These are phyloP conservation scores for Sturmia bella DNA, from an alignment of 2,888 invertebrate genomes.

Conservation along the genomic window DNA sequence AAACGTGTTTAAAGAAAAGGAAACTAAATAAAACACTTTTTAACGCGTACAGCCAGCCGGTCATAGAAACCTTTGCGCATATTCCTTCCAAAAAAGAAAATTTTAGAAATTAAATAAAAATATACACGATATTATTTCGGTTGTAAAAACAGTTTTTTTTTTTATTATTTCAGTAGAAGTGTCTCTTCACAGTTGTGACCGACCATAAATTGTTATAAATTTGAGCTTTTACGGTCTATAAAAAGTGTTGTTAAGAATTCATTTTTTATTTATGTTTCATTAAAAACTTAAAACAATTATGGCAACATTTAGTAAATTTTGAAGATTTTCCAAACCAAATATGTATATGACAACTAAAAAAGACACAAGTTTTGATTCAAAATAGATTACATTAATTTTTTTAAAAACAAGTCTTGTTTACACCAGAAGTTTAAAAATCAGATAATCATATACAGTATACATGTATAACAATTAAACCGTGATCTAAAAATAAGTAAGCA, in stretches of 20 bases:
- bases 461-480: slow-evolving; percentile 64
- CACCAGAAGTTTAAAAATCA: not conserved
- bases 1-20: slow-evolving; percentile 7
- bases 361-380: slow-evolving; percentile 49
- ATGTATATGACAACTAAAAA: slow-evolving; percentile 24
- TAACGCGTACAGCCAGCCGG: slow-evolving; percentile 55
- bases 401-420: slow-evolving; percentile 43
- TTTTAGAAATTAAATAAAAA: slow-evolving; percentile 15
- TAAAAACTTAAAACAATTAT: slow-evolving; percentile 54
- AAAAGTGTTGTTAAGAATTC: slow-evolving; percentile 36
- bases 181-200: slow-evolving; percentile 26
- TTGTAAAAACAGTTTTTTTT: not conserved
- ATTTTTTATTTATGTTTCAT: slow-evolving; percentile 4
- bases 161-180: not conserved
- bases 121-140: not conserved
- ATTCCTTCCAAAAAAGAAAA: not conserved
- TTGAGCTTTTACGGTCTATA: slow-evolving; percentile 18
- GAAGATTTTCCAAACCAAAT: slow-evolving; percentile 24
- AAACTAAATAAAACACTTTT: slow-evolving; percentile 57
- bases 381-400: slow-evolving; percentile 20
- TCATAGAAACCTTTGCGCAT: slow-evolving; percentile 11
- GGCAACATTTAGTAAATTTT: slow-evolving; percentile 53
- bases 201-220: slow-evolving; percentile 24
- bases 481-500: slow-evolving; percentile 12
- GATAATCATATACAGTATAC: slow-evolving; percentile 39